phyloP scores from a whole-genome alignment of 2,888 invertebrate genomes.

The Villa cingulata region DNA sequence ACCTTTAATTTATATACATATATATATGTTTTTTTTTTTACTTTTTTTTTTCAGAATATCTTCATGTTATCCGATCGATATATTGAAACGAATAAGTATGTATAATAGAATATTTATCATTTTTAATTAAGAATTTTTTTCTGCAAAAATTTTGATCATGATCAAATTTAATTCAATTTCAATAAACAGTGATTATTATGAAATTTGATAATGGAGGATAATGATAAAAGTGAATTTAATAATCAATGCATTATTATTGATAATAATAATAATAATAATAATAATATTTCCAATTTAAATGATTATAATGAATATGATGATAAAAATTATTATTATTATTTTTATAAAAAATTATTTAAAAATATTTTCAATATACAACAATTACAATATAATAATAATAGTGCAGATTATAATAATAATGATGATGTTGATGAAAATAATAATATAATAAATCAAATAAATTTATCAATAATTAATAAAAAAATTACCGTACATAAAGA shows the following conservation, averaged over 20 bases:
- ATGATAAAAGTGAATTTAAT: background rate
- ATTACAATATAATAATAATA: background rate
- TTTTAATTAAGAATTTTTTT: too few relatives aligned
- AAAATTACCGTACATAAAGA: background rate
- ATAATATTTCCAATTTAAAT: background rate
- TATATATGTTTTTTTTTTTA: too few relatives aligned
- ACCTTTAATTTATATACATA: too few relatives aligned
- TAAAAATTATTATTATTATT: background rate
- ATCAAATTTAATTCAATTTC: background rate
- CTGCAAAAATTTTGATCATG: background rate
- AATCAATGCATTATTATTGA: too few relatives aligned
- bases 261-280: background rate
- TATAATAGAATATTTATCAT: too few relatives aligned
- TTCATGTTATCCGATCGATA: too few relatives aligned
- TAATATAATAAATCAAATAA: too few relatives aligned
- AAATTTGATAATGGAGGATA: background rate
- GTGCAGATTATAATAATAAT: too few relatives aligned
- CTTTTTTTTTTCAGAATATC: too few relatives aligned
- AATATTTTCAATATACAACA: background rate
- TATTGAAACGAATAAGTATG: background rate
- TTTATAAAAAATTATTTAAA: background rate
- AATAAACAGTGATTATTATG: background rate
- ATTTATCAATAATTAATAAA: background rate
- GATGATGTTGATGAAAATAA: too few relatives aligned
- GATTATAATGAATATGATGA: background rate